These are phyloP conservation scores for Nesometra sesokonis DNA, from an alignment of 35 echinoderm and acorn worm species.

Conservation along the genomic window DNA sequence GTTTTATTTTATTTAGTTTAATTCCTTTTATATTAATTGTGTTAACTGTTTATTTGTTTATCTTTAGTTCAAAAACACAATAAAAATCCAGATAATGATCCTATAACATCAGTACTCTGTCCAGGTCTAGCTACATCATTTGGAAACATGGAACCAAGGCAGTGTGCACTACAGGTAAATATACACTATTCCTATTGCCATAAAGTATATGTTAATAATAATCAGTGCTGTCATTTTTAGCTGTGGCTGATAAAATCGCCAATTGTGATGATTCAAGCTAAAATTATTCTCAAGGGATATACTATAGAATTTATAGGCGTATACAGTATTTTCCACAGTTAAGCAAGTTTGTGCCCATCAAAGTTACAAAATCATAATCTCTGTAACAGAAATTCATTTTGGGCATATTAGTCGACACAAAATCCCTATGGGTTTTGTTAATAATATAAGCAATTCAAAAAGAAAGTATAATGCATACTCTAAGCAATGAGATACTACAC, in stretches of 20 bases:
- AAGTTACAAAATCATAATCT: too few species aligned
- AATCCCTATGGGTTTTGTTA: too few species aligned
- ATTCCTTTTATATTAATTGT: background rate
- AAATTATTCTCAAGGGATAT: too few species aligned
- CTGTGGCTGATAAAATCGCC: background rate
- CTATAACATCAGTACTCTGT: slow-evolving; percentile 83
- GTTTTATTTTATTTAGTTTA: background rate
- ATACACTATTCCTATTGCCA: too few species aligned
- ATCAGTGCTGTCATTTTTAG: background rate
- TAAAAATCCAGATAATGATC: slow-evolving; percentile 44
- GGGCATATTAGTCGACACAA: too few species aligned
- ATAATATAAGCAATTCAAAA: too few species aligned
- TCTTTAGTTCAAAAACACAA: slow-evolving; percentile 83
- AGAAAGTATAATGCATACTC: too few species aligned
- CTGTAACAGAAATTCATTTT: too few species aligned
- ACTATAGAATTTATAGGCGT: too few species aligned
- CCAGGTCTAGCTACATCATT: slow-evolving; percentile 85
- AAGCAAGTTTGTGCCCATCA: too few species aligned
- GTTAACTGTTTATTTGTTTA: background rate
- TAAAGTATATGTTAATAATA: background rate
- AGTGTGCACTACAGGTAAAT: slow-evolving; percentile 92
- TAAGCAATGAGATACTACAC: too few species aligned
- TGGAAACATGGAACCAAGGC: slow-evolving; percentile 66
- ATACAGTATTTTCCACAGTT: too few species aligned
- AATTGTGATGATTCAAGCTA: background rate